Conservation (phyloP, 2,113 vertebrate genomes). For the Apus apus region DNA sequence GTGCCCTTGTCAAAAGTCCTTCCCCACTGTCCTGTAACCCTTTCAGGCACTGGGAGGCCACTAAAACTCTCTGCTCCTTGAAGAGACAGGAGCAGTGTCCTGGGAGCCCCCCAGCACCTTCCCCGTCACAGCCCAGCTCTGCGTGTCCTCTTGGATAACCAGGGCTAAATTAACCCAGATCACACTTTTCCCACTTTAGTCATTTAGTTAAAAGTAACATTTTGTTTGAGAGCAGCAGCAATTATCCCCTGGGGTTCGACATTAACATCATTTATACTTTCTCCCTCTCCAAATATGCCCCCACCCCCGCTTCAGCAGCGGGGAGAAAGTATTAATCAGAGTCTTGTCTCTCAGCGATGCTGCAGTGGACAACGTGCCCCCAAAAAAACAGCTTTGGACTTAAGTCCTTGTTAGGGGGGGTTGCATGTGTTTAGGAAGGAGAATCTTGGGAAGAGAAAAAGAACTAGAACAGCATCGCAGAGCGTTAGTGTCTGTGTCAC, state of each 20-base stretch:
- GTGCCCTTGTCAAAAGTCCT: too few relatives aligned
- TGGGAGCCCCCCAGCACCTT: accelerated
- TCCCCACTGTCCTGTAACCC: too few relatives aligned
- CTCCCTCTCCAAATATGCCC: conserved; percentile 50
- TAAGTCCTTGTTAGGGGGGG: conserved; percentile 60
- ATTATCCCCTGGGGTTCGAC: conserved; percentile 72
- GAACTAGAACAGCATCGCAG: not conserved
- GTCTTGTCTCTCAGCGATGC: conserved; percentile 32
- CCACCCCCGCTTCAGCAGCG: accelerated
- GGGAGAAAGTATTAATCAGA: conserved; percentile 18
- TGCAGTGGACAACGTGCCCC: not conserved
- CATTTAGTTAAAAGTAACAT: conserved; percentile 80
- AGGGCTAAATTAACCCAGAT: conserved; percentile 63
- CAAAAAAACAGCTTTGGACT: conserved; percentile 52
- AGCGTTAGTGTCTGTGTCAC: conserved; percentile 57
- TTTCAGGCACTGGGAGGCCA: too few relatives aligned
- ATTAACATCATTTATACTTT: conserved; percentile 78
- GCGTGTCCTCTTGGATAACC: conserved; percentile 39
- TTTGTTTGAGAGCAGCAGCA: conserved; percentile 79
- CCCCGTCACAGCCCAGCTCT: conserved; percentile 19
- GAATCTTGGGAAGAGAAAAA: not conserved
- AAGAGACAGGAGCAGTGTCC: accelerated
- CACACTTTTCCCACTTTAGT: conserved; percentile 71
- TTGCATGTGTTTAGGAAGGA: conserved; percentile 37
- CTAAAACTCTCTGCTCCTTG: too few relatives aligned